phyloP scores from a whole-genome alignment of 2,797 vertebrate genomes.

The Silurus lanzhouensis region DNA sequence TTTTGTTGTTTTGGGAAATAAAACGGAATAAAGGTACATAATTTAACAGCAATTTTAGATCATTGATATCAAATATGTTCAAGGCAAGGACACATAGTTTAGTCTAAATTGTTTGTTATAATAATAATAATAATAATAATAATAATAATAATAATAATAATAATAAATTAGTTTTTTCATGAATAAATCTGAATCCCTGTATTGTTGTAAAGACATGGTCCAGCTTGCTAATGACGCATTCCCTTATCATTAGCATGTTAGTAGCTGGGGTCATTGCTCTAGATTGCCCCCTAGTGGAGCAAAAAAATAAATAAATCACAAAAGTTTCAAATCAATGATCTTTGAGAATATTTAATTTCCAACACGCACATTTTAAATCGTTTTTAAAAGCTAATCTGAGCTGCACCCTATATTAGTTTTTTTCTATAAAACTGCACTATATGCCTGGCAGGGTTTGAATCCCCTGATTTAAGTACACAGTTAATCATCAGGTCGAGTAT shows the following conservation, averaged over 20 bases:
- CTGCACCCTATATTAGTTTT: no score
- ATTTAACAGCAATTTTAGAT: no score
- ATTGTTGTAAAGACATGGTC: neutral
- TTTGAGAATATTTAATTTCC: neutral
- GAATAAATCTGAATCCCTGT: neutral
- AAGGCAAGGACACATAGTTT: no score
- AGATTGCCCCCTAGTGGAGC: neutral
- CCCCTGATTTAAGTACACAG: neutral
- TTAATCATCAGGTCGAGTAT: neutral
- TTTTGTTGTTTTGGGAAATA: no score
- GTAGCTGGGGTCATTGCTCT: neutral
- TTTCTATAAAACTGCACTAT: neutral
- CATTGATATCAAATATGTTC: no score
- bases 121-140: no score
- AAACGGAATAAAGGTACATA: no score
- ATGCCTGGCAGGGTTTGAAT: neutral
- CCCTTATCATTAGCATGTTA: neutral
- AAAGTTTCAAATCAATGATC: neutral
- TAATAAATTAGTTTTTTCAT: neutral
- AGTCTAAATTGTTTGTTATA: no score
- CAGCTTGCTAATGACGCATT: neutral
- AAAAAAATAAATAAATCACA: neutral
- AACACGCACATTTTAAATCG: neutral
- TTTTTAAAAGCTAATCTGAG: neutral
- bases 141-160: no score